Conservation (phyloP, 37 sponge, comb jelly and placozoan genomes). For the Sycon ciliatum region DNA sequence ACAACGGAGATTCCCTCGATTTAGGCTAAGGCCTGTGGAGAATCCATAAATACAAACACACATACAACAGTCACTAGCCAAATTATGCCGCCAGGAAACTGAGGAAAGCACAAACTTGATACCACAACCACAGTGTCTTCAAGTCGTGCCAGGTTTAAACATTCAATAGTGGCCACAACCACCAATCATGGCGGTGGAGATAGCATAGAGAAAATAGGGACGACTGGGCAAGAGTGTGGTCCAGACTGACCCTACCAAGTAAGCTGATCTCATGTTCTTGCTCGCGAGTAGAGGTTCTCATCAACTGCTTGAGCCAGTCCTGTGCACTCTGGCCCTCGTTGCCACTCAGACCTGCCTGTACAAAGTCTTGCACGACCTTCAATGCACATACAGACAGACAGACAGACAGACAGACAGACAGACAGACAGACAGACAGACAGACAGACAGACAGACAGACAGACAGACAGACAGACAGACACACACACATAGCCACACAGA, state of each 20-base stretch:
- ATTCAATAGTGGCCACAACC: too few species aligned
- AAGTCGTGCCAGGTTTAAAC: too few species aligned
- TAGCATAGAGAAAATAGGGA: too few species aligned
- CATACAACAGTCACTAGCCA: too few species aligned
- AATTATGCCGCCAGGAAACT: too few species aligned
- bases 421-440: not conserved
- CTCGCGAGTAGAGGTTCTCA: constrained; percentile 58
- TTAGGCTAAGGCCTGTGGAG: too few species aligned
- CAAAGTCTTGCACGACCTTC: constrained; percentile 85
- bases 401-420: not conserved
- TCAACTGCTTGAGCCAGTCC: constrained; percentile 71
- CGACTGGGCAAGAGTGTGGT: too few species aligned
- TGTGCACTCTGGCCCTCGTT: constrained; percentile 55
- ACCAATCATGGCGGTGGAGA: too few species aligned
- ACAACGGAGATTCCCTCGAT: not conserved
- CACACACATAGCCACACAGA: not conserved
- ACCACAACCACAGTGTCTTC: too few species aligned
- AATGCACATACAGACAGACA: not conserved
- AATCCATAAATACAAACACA: too few species aligned
- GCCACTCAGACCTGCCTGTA: constrained; percentile 43
- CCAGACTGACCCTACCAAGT: constrained; percentile 50
- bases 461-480: not conserved
- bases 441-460: not conserved
- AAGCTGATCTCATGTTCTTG: constrained; percentile 69
- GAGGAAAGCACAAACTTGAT: too few species aligned